Conservation (phyloP, 2,113 vertebrate species). For the Athene noctua region DNA sequence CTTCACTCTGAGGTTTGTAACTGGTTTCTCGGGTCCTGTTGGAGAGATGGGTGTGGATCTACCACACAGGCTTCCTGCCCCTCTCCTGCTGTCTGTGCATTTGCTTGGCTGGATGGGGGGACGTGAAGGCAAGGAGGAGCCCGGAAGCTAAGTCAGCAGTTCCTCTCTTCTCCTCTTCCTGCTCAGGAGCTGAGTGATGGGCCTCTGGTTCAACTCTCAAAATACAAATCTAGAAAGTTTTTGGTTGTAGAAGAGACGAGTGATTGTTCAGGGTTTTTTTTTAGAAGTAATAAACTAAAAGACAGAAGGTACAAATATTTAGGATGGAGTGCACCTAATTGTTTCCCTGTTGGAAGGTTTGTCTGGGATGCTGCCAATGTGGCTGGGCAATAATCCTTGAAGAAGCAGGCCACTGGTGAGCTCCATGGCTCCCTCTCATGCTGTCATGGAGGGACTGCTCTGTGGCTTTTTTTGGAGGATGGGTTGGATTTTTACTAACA, state of each 20-base stretch:
- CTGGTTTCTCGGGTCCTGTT: neutral
- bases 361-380: neutral
- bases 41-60: neutral
- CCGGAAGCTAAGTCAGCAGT: neutral
- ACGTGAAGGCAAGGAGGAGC: rapidly evolving
- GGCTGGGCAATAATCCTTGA: neutral
- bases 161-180: neutral
- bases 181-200: neutral
- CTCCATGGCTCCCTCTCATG: rapidly evolving
- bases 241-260: neutral
- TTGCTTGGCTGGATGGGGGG: neutral
- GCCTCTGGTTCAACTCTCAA: neutral
- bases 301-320: neutral
- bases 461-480: neutral
- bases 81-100: neutral
- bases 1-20: neutral
- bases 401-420: neutral
- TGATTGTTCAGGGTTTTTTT: neutral
- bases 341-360: neutral
- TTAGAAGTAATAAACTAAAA: neutral
- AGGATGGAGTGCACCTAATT: neutral
- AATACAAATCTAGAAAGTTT: neutral
- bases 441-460: neutral
- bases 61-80: neutral
- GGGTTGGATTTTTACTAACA: neutral